Percentiles rank a stretch among this genome's conserved stretches.
phyloP scores from a whole-genome alignment of 2,888 invertebrate genomes.

The Polia nebulosa region DNA sequence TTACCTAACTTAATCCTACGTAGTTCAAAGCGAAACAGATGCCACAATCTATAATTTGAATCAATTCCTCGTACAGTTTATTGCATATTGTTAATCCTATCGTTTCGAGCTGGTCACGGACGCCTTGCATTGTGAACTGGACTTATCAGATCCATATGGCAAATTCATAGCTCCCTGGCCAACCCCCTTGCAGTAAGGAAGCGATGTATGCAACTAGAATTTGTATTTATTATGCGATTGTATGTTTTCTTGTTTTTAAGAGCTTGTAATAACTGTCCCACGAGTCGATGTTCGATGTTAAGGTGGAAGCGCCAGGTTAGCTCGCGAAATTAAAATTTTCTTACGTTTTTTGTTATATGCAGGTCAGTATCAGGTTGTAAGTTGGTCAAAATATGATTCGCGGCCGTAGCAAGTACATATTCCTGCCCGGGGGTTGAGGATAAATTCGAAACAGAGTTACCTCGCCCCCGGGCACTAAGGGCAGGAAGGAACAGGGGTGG shows the following conservation, averaged over 20 bases:
- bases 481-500: too few species aligned
- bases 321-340: too few species aligned
- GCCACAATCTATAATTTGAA: constrained; percentile 65
- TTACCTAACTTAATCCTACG: constrained; percentile 4
- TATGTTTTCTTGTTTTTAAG: not conserved
- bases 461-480: too few species aligned
- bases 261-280: too few species aligned
- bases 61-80: constrained; percentile 64
- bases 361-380: too few species aligned
- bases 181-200: constrained; percentile 54
- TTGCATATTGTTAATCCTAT: constrained; percentile 66
- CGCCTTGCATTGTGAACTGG: constrained; percentile 44
- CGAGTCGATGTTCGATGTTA: too few species aligned
- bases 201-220: constrained; percentile 9
- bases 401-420: too few species aligned
- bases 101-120: constrained; percentile 50
- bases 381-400: too few species aligned
- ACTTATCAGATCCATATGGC: constrained; percentile 60
- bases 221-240: not conserved
- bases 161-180: constrained; percentile 57
- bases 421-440: too few species aligned
- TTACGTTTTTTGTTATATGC: too few species aligned
- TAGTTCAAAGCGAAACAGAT: constrained; percentile 44
- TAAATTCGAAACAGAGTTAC: too few species aligned
- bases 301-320: too few species aligned